A percentile compares a stretch with the other conserved stretches of the same genome.
These are phyloP conservation scores for Cyphomyrus plagiostoma DNA, from an alignment of 2,113 vertebrate species.

Conservation along the genomic window DNA sequence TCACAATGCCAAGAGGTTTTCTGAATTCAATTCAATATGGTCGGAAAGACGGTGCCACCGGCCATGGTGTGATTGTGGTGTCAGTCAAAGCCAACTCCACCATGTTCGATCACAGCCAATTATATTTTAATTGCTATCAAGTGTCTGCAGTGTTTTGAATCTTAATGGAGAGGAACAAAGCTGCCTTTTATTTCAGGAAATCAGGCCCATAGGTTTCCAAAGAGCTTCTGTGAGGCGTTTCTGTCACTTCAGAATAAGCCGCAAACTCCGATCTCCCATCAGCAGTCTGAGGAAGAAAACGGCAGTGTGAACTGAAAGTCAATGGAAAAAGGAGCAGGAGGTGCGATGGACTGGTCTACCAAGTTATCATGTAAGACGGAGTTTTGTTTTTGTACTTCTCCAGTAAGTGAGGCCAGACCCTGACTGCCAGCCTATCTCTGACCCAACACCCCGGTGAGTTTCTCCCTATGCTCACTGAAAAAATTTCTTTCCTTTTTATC, in stretches of 20 bases:
- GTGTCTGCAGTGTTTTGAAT: not conserved
- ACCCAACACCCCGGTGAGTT: not conserved
- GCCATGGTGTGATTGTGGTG: not conserved
- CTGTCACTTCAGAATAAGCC: constrained; percentile 35
- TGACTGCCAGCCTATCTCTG: not conserved
- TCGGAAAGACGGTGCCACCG: not conserved
- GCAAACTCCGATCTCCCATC: constrained; percentile 36
- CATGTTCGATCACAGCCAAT: not conserved
- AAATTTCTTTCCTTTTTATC: not conserved
- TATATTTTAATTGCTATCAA: not conserved
- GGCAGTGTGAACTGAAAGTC: not conserved
- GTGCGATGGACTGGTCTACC: not conserved
- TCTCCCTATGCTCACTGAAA: not conserved
- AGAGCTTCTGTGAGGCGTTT: not conserved
- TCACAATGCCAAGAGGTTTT: not conserved
- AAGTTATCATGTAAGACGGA: not conserved
- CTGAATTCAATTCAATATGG: not conserved
- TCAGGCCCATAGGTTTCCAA: no score
- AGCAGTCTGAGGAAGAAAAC: constrained; percentile 29
- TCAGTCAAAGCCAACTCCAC: not conserved
- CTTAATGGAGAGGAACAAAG: not conserved
- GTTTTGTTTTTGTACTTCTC: not conserved
- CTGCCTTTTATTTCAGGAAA: not conserved
- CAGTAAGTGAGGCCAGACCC: not conserved
- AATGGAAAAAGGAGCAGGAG: not conserved